Conservation (phyloP, 2,797 vertebrate species). For the Harpagifer antarcticus region DNA sequence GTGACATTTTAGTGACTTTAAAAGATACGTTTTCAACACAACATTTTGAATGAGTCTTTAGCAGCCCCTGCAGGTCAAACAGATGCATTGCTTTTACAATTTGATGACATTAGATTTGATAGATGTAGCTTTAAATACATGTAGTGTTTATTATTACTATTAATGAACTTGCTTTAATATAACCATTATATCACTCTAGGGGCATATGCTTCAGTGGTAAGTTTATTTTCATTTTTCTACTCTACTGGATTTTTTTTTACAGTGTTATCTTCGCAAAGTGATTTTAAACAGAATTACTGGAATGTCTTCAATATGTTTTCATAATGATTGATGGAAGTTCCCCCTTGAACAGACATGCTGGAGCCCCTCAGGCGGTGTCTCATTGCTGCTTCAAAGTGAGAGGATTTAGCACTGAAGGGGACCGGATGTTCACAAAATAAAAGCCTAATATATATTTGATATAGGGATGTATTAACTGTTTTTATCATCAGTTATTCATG, state of each 20-base stretch:
- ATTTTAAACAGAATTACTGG: background rate
- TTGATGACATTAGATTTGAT: background rate
- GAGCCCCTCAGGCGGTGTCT: conserved; percentile 39
- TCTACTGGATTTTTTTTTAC: background rate
- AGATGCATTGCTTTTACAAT: rapidly evolving
- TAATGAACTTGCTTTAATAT: background rate
- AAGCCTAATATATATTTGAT: conserved; percentile 3
- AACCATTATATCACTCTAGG: background rate
- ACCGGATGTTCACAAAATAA: conserved; percentile 47
- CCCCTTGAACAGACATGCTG: conserved; percentile 37
- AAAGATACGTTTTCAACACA: background rate
- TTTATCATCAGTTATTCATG: too few relatives aligned
- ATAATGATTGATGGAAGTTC: conserved; percentile 35
- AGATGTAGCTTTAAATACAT: background rate
- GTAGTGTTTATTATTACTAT: background rate
- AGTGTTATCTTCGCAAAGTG: background rate
- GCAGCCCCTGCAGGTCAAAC: conserved; percentile 19
- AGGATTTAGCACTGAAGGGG: rapidly evolving
- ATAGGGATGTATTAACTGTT: too few relatives aligned
- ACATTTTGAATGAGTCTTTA: background rate
- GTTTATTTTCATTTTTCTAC: background rate
- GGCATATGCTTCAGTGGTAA: background rate
- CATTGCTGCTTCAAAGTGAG: rapidly evolving
- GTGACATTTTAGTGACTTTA: background rate
- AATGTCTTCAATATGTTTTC: conserved; percentile 21